Conservation (phyloP, 2,113 vertebrate species). For the Haemorhous mexicanus region DNA sequence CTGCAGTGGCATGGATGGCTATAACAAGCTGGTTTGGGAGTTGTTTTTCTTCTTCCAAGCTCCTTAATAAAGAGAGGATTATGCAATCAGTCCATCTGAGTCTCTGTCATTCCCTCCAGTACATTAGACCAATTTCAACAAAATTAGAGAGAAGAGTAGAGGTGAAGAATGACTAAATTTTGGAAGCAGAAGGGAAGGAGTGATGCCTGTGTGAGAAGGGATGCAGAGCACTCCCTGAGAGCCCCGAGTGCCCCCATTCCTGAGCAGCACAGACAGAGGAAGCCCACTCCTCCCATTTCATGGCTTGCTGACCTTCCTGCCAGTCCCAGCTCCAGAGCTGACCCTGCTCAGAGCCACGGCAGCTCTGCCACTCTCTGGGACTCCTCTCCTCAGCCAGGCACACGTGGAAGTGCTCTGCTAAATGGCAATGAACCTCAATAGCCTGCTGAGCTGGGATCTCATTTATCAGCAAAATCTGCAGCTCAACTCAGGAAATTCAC, state of each 20-base stretch:
- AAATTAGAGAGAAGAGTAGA: neutral
- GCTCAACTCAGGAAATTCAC: neutral
- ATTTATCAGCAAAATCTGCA: neutral
- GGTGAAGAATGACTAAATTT: neutral
- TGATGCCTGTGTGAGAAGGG: neutral
- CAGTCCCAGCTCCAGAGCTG: neutral
- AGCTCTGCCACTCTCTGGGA: neutral
- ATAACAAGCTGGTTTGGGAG: neutral
- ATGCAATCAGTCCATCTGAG: neutral
- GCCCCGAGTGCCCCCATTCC: fast-evolving
- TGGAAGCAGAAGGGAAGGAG: neutral
- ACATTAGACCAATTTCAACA: neutral
- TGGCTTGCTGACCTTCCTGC: neutral
- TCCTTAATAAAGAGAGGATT: neutral
- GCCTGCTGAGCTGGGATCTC: neutral
- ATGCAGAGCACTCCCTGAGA: neutral
- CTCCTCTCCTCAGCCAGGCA: neutral
- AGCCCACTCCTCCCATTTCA: neutral
- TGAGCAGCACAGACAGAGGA: neutral
- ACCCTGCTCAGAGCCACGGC: neutral
- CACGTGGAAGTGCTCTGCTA: neutral
- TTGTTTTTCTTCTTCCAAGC: neutral
- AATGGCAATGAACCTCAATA: neutral
- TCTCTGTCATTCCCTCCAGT: neutral
- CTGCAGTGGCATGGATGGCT: neutral